These are phyloP conservation scores for Gnathonemus longibarbis DNA, from an alignment of 2,113 vertebrate species.

Conservation along the genomic window DNA sequence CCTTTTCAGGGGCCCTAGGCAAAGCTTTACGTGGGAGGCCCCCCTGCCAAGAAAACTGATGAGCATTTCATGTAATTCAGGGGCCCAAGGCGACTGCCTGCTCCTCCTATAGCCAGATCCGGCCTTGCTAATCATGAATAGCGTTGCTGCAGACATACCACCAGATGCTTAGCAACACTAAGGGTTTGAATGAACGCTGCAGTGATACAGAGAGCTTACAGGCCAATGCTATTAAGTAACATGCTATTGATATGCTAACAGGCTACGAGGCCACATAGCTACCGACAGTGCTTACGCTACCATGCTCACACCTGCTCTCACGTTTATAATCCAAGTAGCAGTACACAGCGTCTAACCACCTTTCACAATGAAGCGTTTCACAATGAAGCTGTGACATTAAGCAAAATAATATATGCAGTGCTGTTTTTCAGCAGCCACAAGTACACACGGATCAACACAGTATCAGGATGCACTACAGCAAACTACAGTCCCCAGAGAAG, in stretches of 20 bases:
- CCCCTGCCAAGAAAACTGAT: neutral
- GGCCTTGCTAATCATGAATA: neutral
- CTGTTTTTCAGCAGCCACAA: neutral
- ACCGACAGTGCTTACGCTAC: neutral
- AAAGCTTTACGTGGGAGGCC: neutral
- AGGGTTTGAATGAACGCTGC: neutral
- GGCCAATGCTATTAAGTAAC: neutral
- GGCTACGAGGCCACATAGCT: neutral
- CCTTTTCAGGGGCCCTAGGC: neutral
- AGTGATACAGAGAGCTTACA: neutral
- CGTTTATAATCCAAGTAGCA: neutral
- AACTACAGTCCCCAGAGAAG: conserved; percentile 21
- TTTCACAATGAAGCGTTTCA: neutral
- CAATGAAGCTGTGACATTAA: neutral
- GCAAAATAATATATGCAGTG: neutral
- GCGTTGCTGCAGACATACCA: neutral
- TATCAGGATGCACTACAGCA: conserved; percentile 3
- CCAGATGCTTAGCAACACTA: neutral
- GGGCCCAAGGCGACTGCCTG: neutral
- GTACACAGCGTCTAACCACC: neutral
- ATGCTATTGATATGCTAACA: neutral
- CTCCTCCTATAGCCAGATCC: neutral
- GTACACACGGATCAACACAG: neutral
- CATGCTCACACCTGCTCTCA: neutral
- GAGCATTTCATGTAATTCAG: neutral